Evolutionary conservation across 2,888 invertebrate species (phyloP).

Genomic region (Oxytorus armatus): DNA sequence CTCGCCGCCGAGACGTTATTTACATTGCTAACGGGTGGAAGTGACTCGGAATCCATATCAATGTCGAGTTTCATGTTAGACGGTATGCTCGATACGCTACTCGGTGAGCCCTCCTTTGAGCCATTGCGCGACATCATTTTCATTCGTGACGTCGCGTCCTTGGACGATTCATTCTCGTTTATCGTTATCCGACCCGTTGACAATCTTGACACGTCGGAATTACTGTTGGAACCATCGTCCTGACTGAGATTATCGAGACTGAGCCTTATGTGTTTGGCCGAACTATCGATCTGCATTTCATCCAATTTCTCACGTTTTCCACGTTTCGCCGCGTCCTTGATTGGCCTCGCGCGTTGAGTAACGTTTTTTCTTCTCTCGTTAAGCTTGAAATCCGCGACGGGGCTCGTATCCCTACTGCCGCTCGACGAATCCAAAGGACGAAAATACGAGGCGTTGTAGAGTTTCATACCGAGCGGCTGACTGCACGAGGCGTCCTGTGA

Average conservation of each 20-base stretch:
- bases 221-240: conserved; percentile 81
- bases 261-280: conserved; percentile 76
- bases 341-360: conserved; percentile 71
- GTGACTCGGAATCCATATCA: conserved; percentile 79
- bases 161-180: background rate
- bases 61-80: conserved; percentile 80
- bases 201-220: conserved; percentile 78
- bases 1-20: conserved; percentile 80
- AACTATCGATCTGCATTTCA: conserved; percentile 67
- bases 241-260: conserved; percentile 79
- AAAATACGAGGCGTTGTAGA: conserved; percentile 81
- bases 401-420: conserved; percentile 84
- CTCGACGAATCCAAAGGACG: conserved; percentile 83
- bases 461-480: conserved; percentile 79
- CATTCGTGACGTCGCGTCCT: conserved; percentile 1
- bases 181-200: conserved; percentile 70
- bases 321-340: conserved; percentile 71
- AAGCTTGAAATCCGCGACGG: conserved; percentile 83
- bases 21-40: conserved; percentile 75
- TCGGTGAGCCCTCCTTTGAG: conserved; percentile 81
- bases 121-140: conserved; percentile 77
- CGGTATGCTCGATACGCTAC: conserved; percentile 77
- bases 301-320: conserved; percentile 72
- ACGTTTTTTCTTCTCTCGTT: conserved; percentile 78
- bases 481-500: conserved; percentile 85